A percentile compares a stretch with the other conserved stretches of the same genome.
Evolutionary conservation across 2,113 vertebrate genomes (phyloP).

Genomic region (Sylvia atricapilla): DNA sequence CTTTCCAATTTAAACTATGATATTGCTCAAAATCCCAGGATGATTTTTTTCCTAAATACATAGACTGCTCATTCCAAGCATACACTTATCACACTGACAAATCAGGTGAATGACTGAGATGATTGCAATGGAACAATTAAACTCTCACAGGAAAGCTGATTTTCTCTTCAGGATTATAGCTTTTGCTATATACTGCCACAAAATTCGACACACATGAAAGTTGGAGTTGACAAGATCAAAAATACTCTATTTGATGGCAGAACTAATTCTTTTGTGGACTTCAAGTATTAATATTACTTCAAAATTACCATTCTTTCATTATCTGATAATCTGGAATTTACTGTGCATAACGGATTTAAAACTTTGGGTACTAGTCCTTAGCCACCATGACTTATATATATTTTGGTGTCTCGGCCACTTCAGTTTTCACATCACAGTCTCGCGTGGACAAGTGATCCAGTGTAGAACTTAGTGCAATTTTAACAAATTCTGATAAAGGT

Average conservation of each 20-base stretch:
- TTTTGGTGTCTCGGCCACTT: neutral
- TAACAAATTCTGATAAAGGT: neutral
- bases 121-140: neutral
- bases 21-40: neutral
- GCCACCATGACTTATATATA: neutral
- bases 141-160: neutral
- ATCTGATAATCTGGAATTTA: neutral
- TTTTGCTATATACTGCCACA: neutral
- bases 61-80: neutral
- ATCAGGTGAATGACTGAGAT: fast-evolving
- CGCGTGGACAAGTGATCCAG: neutral
- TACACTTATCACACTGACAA: neutral
- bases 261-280: neutral
- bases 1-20: neutral
- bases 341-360: neutral
- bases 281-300: neutral
- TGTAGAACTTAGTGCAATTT: neutral
- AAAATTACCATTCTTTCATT: neutral
- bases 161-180: neutral
- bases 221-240: neutral
- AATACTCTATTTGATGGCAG: neutral
- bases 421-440: neutral
- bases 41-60: neutral
- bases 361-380: neutral
- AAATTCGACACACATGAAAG: neutral